phyloP scores from a whole-genome alignment of 2,797 vertebrate genomes.

The Caiman crocodilus region DNA sequence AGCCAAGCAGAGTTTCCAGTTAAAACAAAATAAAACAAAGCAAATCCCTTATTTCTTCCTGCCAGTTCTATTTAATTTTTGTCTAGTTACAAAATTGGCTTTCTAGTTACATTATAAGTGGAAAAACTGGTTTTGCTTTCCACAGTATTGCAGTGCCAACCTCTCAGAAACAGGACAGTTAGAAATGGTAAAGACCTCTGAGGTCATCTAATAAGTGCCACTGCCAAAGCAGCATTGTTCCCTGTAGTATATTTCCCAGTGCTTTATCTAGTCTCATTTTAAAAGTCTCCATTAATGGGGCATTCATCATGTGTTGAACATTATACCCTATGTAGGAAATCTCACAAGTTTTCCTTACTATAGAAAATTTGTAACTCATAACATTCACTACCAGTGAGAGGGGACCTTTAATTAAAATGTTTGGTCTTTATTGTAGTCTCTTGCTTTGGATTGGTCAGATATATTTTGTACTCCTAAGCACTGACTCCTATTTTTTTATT shows the following conservation, averaged over 20 bases:
- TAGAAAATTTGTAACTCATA: neutral
- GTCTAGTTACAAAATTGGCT: neutral
- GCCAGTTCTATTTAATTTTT: slow-evolving; percentile 26
- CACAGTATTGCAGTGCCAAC: neutral
- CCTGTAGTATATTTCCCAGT: neutral
- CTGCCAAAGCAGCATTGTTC: neutral
- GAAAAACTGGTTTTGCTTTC: slow-evolving; percentile 4
- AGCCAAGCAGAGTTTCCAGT: slow-evolving; percentile 7
- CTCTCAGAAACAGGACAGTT: slow-evolving; percentile 10
- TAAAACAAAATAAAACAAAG: slow-evolving; percentile 48
- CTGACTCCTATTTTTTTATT: neutral
- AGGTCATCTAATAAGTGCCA: neutral
- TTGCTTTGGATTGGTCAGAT: neutral
- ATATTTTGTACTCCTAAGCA: neutral
- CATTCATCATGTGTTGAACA: slow-evolving; percentile 21
- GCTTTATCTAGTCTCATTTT: slow-evolving; percentile 1
- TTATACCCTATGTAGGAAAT: neutral
- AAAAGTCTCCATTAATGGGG: neutral
- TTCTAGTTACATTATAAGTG: slow-evolving; percentile 13
- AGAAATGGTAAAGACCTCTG: slow-evolving; percentile 2
- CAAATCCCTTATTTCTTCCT: neutral
- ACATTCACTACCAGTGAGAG: neutral
- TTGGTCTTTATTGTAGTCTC: neutral
- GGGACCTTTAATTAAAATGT: neutral
- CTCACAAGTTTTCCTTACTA: slow-evolving; percentile 9